Base-by-base conservation (phyloP, 1,140 invertebrate species). In the Drosophila prosaltans region DNA sequence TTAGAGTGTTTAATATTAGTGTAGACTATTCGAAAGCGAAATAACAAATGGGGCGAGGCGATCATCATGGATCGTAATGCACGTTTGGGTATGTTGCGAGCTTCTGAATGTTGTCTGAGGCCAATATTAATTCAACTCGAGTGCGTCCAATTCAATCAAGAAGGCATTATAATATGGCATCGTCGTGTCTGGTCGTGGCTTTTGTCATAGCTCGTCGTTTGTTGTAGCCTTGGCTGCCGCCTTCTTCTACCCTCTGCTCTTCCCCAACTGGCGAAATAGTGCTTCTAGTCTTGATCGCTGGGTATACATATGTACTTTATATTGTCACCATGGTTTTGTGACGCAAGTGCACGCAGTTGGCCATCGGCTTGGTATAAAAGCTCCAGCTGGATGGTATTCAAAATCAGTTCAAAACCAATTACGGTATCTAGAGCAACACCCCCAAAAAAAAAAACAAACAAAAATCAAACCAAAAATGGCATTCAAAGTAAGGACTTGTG, bases 341-440 rank as follows among this genome's bases (percentile, higher is more conserved):
- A 89, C 84, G 84, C 81, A 89, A 88, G 77, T 89, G 80, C 70
- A 84, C 80, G 66, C 69, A 80, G 71, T 74, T 84, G 81, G 78
- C 71, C 74, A 67, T 75, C 72, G 51, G 65, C 61, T 71, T 66
- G 77, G 89, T 91, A 91, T 91, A 91, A 74, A 91, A 91, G 80
- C 72, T 77, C 59, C 76, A 76, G 69, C 82, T 84, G 78, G 86
- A 75, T 77, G 59, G 54, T 59, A 71, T 80, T 85, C 76, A 88
- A 91, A 51, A 86, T 85, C 90, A 91, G 90, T 91, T 91, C 90
- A 91, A 59, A 43, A 62, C 90, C 90, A 89, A 78, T 77, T 90
- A 77, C 86, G 90, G 90, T 91, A 91, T 91, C 78, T 91, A 90
- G 90, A 91, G 90, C 90, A 91, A 69, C 74, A 59, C 57, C 67